Evolutionary conservation across 1,140 invertebrate species (phyloP).

Genomic region (Phenacoccus solenopsis): DNA sequence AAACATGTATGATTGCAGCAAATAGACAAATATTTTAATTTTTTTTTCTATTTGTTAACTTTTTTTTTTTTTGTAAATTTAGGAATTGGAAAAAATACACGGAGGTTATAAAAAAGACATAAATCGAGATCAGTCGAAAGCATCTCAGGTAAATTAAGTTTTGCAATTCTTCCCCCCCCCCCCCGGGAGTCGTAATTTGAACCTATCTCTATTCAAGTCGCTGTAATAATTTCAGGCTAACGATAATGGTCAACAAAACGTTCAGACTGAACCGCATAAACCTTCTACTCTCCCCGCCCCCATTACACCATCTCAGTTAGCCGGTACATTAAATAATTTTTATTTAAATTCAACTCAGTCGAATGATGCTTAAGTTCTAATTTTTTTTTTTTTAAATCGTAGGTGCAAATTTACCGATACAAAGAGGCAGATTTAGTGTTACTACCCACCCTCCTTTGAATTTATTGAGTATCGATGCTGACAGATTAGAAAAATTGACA

Average conservation of each 20-base stretch:
- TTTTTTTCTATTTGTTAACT: neutral
- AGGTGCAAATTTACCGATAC: neutral
- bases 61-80: neutral
- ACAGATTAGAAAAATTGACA: neutral
- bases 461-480: neutral
- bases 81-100: conserved; percentile 10
- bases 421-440: neutral
- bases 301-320: neutral
- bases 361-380: too few relatives aligned
- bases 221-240: too few relatives aligned
- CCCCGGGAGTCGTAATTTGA: too few relatives aligned
- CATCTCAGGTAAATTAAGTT: neutral
- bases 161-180: too few relatives aligned
- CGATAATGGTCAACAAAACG: neutral
- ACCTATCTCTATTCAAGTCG: too few relatives aligned
- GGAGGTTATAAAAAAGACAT: neutral
- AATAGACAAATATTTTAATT: neutral
- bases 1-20: neutral
- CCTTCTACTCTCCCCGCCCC: neutral
- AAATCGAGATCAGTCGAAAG: neutral
- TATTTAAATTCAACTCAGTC: too few relatives aligned
- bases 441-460: conserved; percentile 7
- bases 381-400: neutral
- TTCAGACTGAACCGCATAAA: neutral
- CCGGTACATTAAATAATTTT: neutral